Percentiles rank a stretch among this genome's conserved stretches.
Evolutionary conservation across 2,888 invertebrate species (phyloP).

Genomic region (Oligia fasciuncula): DNA sequence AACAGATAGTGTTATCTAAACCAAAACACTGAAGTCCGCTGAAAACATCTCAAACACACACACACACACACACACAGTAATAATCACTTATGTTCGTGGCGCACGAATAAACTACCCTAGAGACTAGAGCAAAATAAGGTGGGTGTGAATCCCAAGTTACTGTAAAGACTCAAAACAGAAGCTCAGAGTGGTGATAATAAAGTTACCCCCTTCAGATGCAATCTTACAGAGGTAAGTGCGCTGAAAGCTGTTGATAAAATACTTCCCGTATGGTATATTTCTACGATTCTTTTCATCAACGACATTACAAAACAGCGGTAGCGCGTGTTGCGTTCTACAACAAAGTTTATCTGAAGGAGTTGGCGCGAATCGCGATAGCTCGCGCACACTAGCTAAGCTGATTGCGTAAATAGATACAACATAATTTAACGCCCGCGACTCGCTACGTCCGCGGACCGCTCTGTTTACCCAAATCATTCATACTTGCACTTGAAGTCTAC

Average conservation of each 20-base stretch:
- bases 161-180: neutral
- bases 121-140: neutral
- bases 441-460: neutral
- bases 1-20: constrained; percentile 70
- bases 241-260: neutral
- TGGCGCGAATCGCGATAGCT: constrained; percentile 33
- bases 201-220: neutral
- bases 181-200: neutral
- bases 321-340: constrained; percentile 35
- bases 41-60: constrained; percentile 41
- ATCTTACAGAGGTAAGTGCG: neutral
- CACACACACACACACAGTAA: no score
- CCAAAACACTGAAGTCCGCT: constrained; percentile 43
- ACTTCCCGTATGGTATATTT: neutral
- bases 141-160: neutral
- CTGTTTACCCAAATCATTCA: constrained; percentile 59
- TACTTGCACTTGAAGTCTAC: constrained; percentile 38
- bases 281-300: neutral
- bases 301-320: neutral
- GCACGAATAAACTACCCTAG: neutral
- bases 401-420: constrained; percentile 63
- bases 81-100: neutral
- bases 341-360: constrained; percentile 60
- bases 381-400: constrained; percentile 36
- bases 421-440: constrained; percentile 18